Evolutionary conservation across 2,113 vertebrate genomes (phyloP).

Genomic region (Pseudolaguvia tuberculata): DNA sequence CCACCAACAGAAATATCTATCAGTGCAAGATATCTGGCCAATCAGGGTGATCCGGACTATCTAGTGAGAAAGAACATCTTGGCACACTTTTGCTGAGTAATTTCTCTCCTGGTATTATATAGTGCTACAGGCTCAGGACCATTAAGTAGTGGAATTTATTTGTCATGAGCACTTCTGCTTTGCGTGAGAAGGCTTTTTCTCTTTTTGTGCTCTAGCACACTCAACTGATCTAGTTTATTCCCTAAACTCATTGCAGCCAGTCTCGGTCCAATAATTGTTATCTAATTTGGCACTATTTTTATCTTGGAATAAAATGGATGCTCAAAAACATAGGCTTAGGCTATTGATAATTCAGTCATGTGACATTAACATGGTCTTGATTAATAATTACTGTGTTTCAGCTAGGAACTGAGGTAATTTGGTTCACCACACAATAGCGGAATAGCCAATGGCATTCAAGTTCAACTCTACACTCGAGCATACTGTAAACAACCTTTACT

Average conservation of each 20-base stretch:
- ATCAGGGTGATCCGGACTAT: not conserved
- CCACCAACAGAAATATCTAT: slow-evolving; percentile 5
- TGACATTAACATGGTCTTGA: slow-evolving; percentile 16
- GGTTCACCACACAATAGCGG: not conserved
- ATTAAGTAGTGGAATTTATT: not conserved
- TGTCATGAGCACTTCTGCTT: slow-evolving; percentile 16
- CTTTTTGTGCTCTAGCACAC: slow-evolving; percentile 6
- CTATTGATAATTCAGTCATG: not conserved
- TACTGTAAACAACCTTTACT: slow-evolving; percentile 3
- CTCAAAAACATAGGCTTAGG: not conserved
- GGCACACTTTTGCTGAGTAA: not conserved
- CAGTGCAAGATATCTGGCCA: not conserved
- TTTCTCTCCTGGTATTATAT: slow-evolving; percentile 5
- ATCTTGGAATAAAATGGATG: slow-evolving; percentile 1
- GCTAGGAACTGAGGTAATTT: slow-evolving; percentile 20
- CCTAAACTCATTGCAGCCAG: slow-evolving; percentile 5
- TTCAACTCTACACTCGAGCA: not conserved
- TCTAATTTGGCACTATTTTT: not conserved
- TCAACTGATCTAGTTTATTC: slow-evolving; percentile 13
- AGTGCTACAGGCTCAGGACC: not conserved
- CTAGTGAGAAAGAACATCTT: slow-evolving; percentile 9
- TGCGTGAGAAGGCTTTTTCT: slow-evolving; percentile 22
- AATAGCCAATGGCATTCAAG: slow-evolving; percentile 1
- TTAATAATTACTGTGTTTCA: slow-evolving; percentile 1
- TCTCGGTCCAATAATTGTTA: slow-evolving; percentile 3